phyloP scores from a whole-genome alignment of 2,113 vertebrate species.

The Dicrurus megarhynchus region DNA sequence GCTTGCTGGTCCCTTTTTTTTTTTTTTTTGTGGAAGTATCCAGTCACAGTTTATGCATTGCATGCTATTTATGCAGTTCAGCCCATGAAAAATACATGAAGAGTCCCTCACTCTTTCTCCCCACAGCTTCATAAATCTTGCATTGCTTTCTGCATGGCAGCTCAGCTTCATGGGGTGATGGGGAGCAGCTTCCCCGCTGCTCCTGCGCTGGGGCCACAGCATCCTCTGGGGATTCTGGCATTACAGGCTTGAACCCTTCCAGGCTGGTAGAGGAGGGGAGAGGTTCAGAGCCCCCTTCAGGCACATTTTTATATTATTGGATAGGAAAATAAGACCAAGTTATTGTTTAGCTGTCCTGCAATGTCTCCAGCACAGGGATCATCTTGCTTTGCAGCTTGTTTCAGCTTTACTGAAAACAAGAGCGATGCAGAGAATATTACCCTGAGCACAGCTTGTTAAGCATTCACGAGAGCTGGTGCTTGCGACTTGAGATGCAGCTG shows the following conservation, averaged over 20 bases:
- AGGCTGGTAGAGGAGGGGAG: background rate
- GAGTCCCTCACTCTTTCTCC: background rate
- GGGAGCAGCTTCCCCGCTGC: background rate
- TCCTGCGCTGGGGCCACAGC: background rate
- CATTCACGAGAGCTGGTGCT: background rate
- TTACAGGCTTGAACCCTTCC: background rate
- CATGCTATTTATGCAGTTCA: constrained; percentile 6
- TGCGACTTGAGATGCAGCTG: accelerated
- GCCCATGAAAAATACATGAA: constrained; percentile 59
- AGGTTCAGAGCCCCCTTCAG: background rate
- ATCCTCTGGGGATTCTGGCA: background rate
- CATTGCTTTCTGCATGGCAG: constrained; percentile 10
- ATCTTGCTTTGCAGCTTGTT: background rate
- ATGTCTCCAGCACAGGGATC: background rate
- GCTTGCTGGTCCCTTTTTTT: background rate
- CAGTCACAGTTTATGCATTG: constrained; percentile 9
- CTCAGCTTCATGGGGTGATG: background rate
- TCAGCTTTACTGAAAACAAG: background rate
- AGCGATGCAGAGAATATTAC: background rate
- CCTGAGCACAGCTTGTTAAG: background rate
- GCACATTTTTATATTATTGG: background rate
- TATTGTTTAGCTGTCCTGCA: background rate
- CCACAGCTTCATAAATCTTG: constrained; percentile 47
- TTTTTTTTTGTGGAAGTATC: background rate
- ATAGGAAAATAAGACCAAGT: background rate